These are phyloP conservation scores for Anadara kagoshimensis DNA, from an alignment of 1,140 invertebrate species.

Conservation along the genomic window DNA sequence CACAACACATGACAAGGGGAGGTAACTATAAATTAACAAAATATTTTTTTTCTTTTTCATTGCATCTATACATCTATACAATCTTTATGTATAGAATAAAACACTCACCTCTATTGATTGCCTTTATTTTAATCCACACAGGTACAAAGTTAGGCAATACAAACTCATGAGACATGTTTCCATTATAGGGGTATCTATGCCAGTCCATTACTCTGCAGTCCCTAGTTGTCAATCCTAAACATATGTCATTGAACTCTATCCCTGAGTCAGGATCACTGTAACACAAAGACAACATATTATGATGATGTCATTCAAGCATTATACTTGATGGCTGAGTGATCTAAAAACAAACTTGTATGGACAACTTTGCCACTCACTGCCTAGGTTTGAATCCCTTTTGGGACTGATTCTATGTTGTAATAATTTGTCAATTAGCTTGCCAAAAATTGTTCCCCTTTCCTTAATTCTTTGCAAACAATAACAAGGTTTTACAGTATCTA, in stretches of 20 bases:
- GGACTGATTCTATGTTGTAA: too few relatives aligned
- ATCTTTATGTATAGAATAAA: background rate
- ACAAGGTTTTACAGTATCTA: too few relatives aligned
- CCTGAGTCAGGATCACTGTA: constrained; percentile 61
- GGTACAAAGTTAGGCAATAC: constrained; percentile 49
- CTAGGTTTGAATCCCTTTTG: too few relatives aligned
- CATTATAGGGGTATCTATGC: constrained; percentile 18
- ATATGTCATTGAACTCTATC: constrained; percentile 41
- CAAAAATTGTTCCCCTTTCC: too few relatives aligned
- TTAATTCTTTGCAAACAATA: too few relatives aligned
- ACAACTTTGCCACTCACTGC: too few relatives aligned
- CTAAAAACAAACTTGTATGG: too few relatives aligned
- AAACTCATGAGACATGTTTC: constrained; percentile 15
- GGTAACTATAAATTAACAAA: too few relatives aligned
- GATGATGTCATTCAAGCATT: too few relatives aligned
- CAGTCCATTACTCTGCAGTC: constrained; percentile 49
- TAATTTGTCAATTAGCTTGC: too few relatives aligned
- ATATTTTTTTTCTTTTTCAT: background rate
- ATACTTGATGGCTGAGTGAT: too few relatives aligned
- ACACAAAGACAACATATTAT: background rate
- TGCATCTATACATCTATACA: background rate
- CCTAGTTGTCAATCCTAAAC: constrained; percentile 49
- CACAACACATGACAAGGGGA: too few relatives aligned
- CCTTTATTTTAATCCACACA: constrained; percentile 53
- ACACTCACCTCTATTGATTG: constrained; percentile 51